These are phyloP conservation scores for Halcyon smyrnensis DNA, from an alignment of 2,797 vertebrate species.

Conservation along the genomic window DNA sequence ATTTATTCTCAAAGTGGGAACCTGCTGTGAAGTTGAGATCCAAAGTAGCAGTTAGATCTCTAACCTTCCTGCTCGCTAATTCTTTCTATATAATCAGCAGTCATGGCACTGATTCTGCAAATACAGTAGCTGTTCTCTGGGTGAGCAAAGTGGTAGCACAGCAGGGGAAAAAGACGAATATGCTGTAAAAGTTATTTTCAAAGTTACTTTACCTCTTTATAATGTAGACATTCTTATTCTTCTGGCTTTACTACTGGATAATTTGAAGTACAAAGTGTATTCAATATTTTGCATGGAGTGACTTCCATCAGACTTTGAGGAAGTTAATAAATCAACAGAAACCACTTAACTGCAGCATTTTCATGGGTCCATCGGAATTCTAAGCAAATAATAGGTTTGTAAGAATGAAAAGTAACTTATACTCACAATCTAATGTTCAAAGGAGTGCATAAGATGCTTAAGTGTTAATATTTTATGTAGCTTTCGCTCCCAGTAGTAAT, in stretches of 20 bases:
- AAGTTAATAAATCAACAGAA: conserved; percentile 79
- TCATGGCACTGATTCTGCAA: not conserved
- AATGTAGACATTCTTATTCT: conserved; percentile 19
- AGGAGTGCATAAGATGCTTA: conserved; percentile 79
- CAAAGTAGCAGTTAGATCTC: not conserved
- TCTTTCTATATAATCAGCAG: not conserved
- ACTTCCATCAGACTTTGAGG: conserved; percentile 57
- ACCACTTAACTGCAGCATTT: conserved; percentile 76
- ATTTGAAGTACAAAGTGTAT: conserved; percentile 43
- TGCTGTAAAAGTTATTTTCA: not conserved
- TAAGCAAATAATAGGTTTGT: conserved; percentile 76
- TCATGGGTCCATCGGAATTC: conserved; percentile 80
- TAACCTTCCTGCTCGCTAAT: not conserved
- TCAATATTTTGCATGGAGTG: conserved; percentile 58
- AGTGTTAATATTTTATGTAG: conserved; percentile 80
- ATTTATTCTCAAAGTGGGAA: not conserved
- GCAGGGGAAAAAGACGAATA: not conserved
- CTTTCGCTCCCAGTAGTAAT: conserved; percentile 71
- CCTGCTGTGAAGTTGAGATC: not conserved
- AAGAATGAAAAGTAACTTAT: conserved; percentile 78
- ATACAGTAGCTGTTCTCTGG: not conserved
- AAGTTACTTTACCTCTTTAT: conserved; percentile 52
- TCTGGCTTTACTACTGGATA: conserved; percentile 29
- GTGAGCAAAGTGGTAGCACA: not conserved
- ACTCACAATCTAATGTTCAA: conserved; percentile 75